Base-by-base conservation (phyloP, 2,797 vertebrate species). In the Amblyraja radiata region DNA sequence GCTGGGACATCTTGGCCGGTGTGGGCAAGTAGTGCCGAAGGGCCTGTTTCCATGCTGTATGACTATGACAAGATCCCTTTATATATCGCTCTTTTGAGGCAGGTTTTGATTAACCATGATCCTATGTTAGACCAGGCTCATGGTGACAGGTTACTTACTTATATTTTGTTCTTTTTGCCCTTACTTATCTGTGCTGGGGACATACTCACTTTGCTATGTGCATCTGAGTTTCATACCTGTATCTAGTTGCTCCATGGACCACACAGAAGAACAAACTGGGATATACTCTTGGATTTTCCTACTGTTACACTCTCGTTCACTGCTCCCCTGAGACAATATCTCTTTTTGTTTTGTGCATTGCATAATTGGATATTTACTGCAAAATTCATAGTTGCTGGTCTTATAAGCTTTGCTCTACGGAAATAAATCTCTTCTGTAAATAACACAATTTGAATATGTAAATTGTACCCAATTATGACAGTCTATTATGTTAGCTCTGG, bases 381-480 rank as follows among this genome's bases (percentile, higher is more conserved):
- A 6, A 86, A 65, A 28, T 32, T 86, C 10, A 16, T 32, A 14
- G 14, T 7, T 28, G 63, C 28, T 86, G 58, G 58, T n/a, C 5
- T 65, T 65, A 32, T 16, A n/a, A 65, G 83, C 83, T 91, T 46
- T 74, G 90, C 36, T 46, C 28, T 74, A 65, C 39, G 7, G 68
- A 73, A 11, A 14, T 28, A 73, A 91, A 14, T 74, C 68, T 28
- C 23, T 46, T 91, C 68, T 91, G 36, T 25, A 74, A 91, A 18
- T 74, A 65, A 91, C 71, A 36, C 36, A 91, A 71, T 46, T 91
- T 39, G 36, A 25, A 74, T 91, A 91, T 74, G 71, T 91, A 91
- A 91, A 91, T 74, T 91, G 71, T 36, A 46, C 39, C 21, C 11
- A 74, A 90, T 91, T 91, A 74, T 74, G 23, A 91, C 46, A 91